Percentiles rank a stretch among this genome's conserved stretches.
Evolutionary conservation across 2,797 vertebrate genomes (phyloP).

Genomic region (Amazonetta brasiliensis): DNA sequence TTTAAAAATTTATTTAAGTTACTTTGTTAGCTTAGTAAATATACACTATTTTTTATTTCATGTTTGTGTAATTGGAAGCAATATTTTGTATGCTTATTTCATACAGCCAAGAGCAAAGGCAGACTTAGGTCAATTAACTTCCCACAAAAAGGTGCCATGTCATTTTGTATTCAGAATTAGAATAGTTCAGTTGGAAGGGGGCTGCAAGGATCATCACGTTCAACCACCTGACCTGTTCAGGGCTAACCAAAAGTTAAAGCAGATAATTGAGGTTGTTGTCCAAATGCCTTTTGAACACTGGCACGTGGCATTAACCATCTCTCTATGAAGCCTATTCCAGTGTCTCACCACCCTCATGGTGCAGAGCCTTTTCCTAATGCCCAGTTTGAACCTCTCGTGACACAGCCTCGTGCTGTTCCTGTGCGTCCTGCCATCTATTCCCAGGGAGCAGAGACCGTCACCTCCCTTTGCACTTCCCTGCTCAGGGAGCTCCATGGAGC

Average conservation of each 20-base stretch:
- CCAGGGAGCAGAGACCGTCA: not conserved
- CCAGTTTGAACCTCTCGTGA: not conserved
- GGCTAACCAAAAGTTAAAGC: not conserved
- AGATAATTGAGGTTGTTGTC: not conserved
- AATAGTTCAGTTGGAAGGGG: not conserved
- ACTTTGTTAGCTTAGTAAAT: not conserved
- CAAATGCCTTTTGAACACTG: not conserved
- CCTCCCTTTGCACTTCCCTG: not conserved
- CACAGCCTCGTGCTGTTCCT: not conserved
- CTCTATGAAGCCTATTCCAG: not conserved
- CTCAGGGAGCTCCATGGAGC: not conserved
- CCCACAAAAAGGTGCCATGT: not conserved
- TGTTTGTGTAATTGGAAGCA: not conserved
- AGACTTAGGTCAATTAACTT: not conserved
- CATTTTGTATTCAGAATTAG: not conserved
- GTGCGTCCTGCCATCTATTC: too few relatives aligned
- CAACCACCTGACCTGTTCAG: not conserved
- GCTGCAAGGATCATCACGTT: not conserved
- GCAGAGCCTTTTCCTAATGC: not conserved
- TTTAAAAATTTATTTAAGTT: not conserved
- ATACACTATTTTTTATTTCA: not conserved
- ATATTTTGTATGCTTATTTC: not conserved
- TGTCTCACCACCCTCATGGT: not conserved
- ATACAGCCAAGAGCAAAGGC: not conserved
- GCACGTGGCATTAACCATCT: not conserved